These are phyloP conservation scores for Drosophila insularis DNA, from an alignment of 1,140 invertebrate species.

Conservation along the genomic window DNA sequence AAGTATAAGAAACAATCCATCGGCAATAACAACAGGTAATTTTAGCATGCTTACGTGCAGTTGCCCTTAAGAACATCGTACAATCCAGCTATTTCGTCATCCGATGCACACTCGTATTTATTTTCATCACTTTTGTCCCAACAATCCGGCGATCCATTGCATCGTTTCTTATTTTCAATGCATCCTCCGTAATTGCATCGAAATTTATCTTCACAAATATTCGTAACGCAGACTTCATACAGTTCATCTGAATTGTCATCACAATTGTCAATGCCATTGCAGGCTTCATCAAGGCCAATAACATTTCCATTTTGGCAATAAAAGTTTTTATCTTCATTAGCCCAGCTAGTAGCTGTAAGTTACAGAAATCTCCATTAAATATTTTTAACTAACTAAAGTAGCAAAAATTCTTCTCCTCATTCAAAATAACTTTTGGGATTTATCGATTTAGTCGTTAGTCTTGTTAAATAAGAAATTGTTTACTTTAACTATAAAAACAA, in stretches of 20 bases:
- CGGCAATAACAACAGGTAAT: too few relatives aligned
- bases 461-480: too few relatives aligned
- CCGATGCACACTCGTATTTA: constrained; percentile 6
- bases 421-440: too few relatives aligned
- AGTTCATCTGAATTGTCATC: constrained; percentile 87
- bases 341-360: background rate
- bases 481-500: too few relatives aligned
- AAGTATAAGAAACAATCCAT: too few relatives aligned
- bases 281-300: background rate
- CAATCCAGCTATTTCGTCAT: background rate
- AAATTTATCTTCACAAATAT: constrained; percentile 11
- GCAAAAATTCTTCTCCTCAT: too few relatives aligned
- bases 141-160: constrained; percentile 21
- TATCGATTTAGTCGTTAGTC: too few relatives aligned
- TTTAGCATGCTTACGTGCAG: constrained; percentile 20
- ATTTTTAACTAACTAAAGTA: background rate
- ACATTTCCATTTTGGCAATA: background rate
- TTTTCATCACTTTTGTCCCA: constrained; percentile 45
- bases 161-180: background rate
- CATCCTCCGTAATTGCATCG: constrained; percentile 48
- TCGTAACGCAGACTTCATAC: constrained; percentile 19
- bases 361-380: too few relatives aligned
- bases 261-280: constrained; percentile 84
- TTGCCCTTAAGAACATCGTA: background rate
- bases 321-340: background rate